Evolutionary conservation across 1,140 invertebrate genomes (phyloP).

Genomic region (Trialeurodes vaporariorum): DNA sequence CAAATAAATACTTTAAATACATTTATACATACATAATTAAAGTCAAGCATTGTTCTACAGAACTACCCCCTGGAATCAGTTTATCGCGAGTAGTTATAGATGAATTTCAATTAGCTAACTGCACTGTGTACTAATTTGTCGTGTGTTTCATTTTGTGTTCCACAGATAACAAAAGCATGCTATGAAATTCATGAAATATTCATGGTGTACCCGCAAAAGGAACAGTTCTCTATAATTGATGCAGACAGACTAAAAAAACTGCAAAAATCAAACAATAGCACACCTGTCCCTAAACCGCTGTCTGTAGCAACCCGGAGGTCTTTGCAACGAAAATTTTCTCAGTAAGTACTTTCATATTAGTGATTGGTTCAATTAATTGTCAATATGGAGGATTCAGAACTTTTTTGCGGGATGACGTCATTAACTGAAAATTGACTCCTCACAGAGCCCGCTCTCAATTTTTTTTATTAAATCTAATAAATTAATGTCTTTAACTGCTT

Average conservation of each 20-base stretch:
- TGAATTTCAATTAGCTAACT: no score
- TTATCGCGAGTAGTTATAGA: no score
- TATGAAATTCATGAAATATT: constrained; percentile 1
- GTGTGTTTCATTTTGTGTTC: background rate
- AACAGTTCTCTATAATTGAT: background rate
- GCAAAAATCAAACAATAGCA: background rate
- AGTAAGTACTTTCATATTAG: background rate
- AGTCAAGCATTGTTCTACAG: no score
- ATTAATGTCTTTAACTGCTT: no score
- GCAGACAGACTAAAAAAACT: background rate
- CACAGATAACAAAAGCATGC: background rate
- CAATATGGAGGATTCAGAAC: background rate
- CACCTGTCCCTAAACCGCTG: background rate
- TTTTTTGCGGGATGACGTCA: background rate
- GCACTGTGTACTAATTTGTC: no score
- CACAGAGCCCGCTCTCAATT: background rate
- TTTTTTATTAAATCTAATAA: background rate
- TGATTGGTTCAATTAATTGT: background rate
- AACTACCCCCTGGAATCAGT: no score
- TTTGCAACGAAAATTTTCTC: background rate
- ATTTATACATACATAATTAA: no score
- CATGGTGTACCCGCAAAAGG: background rate
- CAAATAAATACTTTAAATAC: no score
- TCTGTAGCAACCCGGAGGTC: background rate
- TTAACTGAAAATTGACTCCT: background rate